Evolutionary conservation across 2,113 vertebrate species (phyloP), one percentile per base, ranked within the genome.

Genomic region (Lophotis ruficrista): DNA sequence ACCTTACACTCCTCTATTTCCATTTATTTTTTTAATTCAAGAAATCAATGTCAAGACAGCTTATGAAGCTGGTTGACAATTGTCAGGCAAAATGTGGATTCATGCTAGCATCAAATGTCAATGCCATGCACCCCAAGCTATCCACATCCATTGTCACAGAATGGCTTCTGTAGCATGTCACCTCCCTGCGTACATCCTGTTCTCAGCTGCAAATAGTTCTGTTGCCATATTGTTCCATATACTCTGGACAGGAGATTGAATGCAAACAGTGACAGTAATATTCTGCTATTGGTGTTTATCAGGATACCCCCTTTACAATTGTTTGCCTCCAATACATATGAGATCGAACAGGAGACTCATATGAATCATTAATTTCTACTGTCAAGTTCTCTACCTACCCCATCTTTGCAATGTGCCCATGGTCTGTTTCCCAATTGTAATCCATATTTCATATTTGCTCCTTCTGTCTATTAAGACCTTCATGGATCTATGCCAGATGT

Each of bases 251-350:
- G 65, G 43, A 89, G 16, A 33, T 19, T 48, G 35, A 72, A 35
- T 27, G 19, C 22, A 82, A 20, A 4, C 48, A 30, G 20, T 31
- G 61, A 48, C 31, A 89, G 60, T 38, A 72, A 11, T 14, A 30
- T 43, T 27, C 50, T 68, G 53, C 41, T 60, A 4, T 4, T 21
- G 20, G 7, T 10, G 2, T 64, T 87, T 75, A 43, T 54, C 30
- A 81, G 48, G 38, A 60, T 18, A 31, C 2, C 6, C 18, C 10
- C 27, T 33, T n/a, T 3, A 2, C 17, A 72, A 21, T 6, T 75
- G 19, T 13, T 83, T 65, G 54, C 11, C 14, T 54, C 24, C 12
- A 4, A n/a, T 9, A 18, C 4, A 3, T 1, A 10, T 1, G 8
- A 9, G 30, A 31, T 57, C n/a, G 31, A 73, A 23, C 7, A 37